A percentile compares a stretch with the other conserved stretches of the same genome.
These are phyloP conservation scores for Rhabdomys dilectus DNA, from an alignment of 2,113 vertebrate species.

Conservation along the genomic window DNA sequence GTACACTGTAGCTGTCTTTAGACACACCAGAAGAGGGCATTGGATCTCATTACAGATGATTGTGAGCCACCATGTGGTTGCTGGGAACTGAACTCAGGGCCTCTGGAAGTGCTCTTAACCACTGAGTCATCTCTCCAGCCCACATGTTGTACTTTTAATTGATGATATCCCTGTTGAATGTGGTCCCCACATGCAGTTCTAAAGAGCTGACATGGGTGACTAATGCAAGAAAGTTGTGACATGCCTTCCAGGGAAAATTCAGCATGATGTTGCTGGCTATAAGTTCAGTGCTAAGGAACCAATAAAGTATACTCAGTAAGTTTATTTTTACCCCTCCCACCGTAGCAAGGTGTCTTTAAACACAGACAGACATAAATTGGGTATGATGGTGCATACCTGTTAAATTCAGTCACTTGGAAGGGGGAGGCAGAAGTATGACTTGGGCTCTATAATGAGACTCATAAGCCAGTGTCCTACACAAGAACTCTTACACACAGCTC, in stretches of 20 bases:
- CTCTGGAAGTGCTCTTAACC: too few relatives aligned
- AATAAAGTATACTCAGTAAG: neutral
- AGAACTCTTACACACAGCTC: neutral
- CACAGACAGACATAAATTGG: neutral
- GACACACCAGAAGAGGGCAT: too few relatives aligned
- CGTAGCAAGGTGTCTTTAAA: neutral
- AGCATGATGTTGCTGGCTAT: too few relatives aligned
- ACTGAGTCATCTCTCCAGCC: neutral
- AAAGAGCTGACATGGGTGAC: neutral
- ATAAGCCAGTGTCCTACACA: neutral
- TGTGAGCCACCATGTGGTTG: too few relatives aligned
- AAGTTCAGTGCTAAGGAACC: neutral
- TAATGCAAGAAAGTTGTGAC: neutral
- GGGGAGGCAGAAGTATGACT: neutral
- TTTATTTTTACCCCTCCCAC: neutral
- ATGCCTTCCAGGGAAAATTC: neutral
- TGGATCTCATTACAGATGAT: too few relatives aligned
- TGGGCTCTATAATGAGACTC: neutral
- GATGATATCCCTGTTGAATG: neutral
- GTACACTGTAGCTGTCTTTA: too few relatives aligned
- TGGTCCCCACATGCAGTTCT: neutral
- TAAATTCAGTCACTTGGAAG: neutral
- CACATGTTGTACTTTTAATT: neutral
- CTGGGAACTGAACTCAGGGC: too few relatives aligned
- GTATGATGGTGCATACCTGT: neutral